These are phyloP conservation scores for Podarcis cretensis DNA, from an alignment of 2,113 vertebrate species.

Conservation along the genomic window DNA sequence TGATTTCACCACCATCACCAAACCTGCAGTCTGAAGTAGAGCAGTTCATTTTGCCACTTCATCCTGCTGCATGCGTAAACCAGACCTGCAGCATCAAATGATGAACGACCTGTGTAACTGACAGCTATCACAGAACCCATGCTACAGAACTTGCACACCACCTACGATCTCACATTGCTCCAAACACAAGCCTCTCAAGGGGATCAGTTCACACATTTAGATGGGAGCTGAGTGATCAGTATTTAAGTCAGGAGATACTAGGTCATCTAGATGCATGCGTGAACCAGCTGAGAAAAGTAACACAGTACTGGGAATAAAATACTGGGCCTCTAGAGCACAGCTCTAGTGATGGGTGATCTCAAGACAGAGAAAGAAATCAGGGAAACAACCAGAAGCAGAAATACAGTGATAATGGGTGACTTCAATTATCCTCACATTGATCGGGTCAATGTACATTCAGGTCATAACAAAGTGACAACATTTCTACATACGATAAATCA, in stretches of 20 bases:
- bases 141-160: neutral
- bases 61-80: neutral
- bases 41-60: neutral
- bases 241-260: neutral
- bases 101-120: neutral
- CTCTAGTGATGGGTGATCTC: neutral
- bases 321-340: neutral
- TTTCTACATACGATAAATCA: neutral
- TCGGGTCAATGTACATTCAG: neutral
- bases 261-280: neutral
- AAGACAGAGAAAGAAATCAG: neutral
- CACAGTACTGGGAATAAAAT: neutral
- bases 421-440: conserved; percentile 2
- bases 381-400: neutral
- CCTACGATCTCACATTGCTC: neutral
- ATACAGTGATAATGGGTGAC: neutral
- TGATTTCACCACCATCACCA: neutral
- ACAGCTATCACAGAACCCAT: neutral
- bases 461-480: neutral
- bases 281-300: neutral
- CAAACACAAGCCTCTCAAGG: neutral
- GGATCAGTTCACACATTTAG: neutral
- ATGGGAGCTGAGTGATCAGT: neutral
- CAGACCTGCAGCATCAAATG: neutral
- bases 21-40: neutral